phyloP scores from a whole-genome alignment of 2,888 invertebrate genomes.

The Mylabris sibirica region DNA sequence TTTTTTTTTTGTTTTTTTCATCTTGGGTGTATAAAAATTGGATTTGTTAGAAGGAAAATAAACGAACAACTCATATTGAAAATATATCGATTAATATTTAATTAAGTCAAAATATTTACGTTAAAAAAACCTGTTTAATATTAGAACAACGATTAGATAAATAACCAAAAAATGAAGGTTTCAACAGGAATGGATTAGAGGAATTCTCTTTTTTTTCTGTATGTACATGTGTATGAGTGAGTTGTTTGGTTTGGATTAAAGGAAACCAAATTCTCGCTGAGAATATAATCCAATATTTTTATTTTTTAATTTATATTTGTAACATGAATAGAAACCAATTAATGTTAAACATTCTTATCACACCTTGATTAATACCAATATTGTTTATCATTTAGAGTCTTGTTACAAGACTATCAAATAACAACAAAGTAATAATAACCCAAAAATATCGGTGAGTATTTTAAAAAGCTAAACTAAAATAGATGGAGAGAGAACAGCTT shows the following conservation, averaged over 20 bases:
- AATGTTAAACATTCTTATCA: not conserved
- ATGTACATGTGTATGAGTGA: too few relatives aligned
- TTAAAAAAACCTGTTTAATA: slow-evolving; percentile 20
- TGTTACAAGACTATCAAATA: not conserved
- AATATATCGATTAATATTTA: slow-evolving; percentile 26
- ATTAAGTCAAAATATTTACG: slow-evolving; percentile 32
- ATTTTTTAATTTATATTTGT: not conserved
- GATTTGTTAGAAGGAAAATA: not conserved
- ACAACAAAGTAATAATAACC: not conserved
- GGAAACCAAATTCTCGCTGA: not conserved
- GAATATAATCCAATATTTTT: not conserved
- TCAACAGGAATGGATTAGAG: not conserved
- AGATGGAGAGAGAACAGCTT: not conserved
- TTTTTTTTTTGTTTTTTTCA: not conserved
- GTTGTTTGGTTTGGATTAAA: not conserved
- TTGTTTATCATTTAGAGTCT: not conserved
- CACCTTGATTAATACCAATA: not conserved
- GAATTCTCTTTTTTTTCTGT: not conserved
- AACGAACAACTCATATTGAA: slow-evolving; percentile 16
- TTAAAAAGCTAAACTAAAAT: not conserved
- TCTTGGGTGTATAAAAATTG: not conserved
- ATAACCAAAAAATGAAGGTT: slow-evolving; percentile 8
- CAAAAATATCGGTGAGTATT: not conserved
- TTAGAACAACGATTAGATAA: slow-evolving; percentile 22
- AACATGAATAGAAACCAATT: not conserved